Conservation (phyloP, 1,140 invertebrate genomes). For the Homarus americanus region DNA sequence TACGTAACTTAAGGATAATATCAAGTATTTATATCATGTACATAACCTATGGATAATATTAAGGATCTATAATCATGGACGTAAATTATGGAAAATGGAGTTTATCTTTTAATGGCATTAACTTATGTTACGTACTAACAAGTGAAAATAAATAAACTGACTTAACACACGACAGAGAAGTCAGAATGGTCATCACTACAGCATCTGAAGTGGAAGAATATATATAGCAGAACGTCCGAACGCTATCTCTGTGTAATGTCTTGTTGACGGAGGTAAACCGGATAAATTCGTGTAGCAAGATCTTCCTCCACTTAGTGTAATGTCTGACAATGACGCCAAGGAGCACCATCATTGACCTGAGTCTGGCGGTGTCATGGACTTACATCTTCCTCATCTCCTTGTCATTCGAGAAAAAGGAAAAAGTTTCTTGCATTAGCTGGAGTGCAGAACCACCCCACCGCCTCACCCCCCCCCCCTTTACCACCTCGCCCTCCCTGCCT, state of each 20-base stretch:
- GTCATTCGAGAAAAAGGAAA: neutral
- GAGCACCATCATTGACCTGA: neutral
- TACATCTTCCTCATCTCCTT: neutral
- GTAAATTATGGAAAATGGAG: no score
- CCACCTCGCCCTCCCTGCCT: neutral
- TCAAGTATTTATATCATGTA: no score
- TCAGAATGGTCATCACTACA: no score
- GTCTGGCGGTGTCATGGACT: neutral
- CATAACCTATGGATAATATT: no score
- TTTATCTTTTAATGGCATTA: no score
- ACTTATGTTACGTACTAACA: no score
- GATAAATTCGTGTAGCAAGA: neutral
- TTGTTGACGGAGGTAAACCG: neutral
- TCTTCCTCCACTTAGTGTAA: neutral
- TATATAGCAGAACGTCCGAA: neutral
- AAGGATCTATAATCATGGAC: no score
- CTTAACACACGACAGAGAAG: no score
- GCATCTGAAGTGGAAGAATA: no score
- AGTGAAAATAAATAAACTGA: no score
- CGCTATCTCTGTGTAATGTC: neutral
- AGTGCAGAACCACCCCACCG: neutral
- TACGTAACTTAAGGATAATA: no score
- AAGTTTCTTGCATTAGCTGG: neutral
- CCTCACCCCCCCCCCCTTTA: neutral
- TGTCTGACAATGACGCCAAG: neutral